These are phyloP conservation scores for Crotalus helleri DNA, from an alignment of 2,113 vertebrate species.

Conservation along the genomic window DNA sequence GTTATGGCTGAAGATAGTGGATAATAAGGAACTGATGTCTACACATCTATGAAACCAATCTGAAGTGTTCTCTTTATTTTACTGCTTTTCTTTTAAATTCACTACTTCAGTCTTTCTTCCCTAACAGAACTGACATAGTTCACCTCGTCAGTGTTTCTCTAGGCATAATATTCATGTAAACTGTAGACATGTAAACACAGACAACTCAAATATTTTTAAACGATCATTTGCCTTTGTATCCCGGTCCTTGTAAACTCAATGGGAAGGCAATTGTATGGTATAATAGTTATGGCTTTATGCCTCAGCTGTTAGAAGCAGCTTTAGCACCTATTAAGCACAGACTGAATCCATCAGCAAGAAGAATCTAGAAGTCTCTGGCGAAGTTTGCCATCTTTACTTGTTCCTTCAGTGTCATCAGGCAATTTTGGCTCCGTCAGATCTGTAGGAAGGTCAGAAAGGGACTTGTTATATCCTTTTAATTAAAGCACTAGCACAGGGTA, in stretches of 20 bases:
- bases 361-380: conserved; percentile 72
- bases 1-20: neutral
- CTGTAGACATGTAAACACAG: conserved; percentile 8
- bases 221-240: neutral
- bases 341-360: conserved; percentile 59
- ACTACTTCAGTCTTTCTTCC: neutral
- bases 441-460: conserved; percentile 25
- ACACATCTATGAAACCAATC: neutral
- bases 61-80: neutral
- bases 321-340: fast-evolving
- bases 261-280: neutral
- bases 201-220: conserved; percentile 19
- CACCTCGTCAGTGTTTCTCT: neutral
- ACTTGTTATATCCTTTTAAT: neutral
- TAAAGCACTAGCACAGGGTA: neutral
- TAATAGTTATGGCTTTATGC: fast-evolving
- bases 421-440: conserved; percentile 56
- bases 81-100: neutral
- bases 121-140: conserved; percentile 15
- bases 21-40: neutral
- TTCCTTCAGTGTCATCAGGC: neutral
- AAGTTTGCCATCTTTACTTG: conserved; percentile 56
- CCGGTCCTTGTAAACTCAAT: fast-evolving
- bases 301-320: neutral
- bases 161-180: neutral